Evolutionary conservation across 2,888 invertebrate genomes (phyloP).

Genomic region (Amphimallon solstitiale): DNA sequence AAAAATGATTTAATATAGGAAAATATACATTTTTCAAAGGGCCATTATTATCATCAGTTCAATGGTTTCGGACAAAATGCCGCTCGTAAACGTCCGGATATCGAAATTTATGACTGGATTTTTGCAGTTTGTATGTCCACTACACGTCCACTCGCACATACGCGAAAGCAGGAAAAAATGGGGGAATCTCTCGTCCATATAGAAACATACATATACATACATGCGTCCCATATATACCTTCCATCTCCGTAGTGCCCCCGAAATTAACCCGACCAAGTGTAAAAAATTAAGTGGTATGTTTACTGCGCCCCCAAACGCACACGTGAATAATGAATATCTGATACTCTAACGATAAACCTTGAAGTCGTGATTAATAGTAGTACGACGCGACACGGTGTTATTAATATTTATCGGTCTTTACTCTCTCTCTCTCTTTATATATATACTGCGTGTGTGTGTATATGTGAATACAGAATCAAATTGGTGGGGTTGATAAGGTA

Average conservation of each 20-base stretch:
- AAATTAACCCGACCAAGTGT: constrained; percentile 31
- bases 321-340: constrained; percentile 30
- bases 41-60: constrained; percentile 27
- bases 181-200: too few relatives aligned
- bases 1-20: constrained; percentile 30
- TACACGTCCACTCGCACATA: background rate
- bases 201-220: too few relatives aligned
- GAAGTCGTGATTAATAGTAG: constrained; percentile 28
- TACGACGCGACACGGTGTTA: constrained; percentile 15
- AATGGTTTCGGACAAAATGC: constrained; percentile 31
- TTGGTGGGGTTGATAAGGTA: too few relatives aligned
- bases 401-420: constrained; percentile 34
- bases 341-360: constrained; percentile 30
- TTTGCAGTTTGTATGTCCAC: constrained; percentile 20
- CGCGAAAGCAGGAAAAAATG: too few relatives aligned
- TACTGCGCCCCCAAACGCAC: constrained; percentile 27
- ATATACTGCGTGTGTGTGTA: too few relatives aligned
- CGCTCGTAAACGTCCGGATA: constrained; percentile 27
- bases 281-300: constrained; percentile 33
- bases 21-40: constrained; percentile 28
- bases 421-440: too few relatives aligned
- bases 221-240: constrained; percentile 1
- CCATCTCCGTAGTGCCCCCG: constrained; percentile 12
- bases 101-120: constrained; percentile 21
- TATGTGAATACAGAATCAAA: too few relatives aligned